Evolutionary conservation across 2,888 invertebrate species (phyloP).

Genomic region (Amiota mariae): DNA sequence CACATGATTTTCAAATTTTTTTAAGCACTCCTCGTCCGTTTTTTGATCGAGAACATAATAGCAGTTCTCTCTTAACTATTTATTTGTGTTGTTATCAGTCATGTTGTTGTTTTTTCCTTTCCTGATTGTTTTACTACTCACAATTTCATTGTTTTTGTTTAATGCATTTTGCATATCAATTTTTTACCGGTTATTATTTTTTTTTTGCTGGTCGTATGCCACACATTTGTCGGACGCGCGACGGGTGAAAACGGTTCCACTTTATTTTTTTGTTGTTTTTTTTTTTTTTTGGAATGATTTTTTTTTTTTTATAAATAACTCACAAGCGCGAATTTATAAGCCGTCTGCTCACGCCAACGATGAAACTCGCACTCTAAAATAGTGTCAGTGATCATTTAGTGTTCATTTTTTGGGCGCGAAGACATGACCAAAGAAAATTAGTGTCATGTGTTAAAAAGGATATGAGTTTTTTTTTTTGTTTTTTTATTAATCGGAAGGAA

Average conservation of each 20-base stretch:
- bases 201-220: background rate
- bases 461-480: too few species aligned
- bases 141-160: background rate
- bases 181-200: background rate
- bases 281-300: too few species aligned
- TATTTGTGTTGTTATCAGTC: background rate
- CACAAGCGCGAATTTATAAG: slow-evolving; percentile 1
- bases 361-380: too few species aligned
- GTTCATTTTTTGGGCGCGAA: too few species aligned
- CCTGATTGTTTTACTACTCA: background rate
- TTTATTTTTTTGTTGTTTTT: background rate
- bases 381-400: too few species aligned
- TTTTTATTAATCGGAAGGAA: too few species aligned
- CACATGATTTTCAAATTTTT: background rate
- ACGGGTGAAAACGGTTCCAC: background rate
- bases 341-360: too few species aligned
- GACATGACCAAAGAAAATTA: too few species aligned
- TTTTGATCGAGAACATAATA: background rate
- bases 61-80: background rate
- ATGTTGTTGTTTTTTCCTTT: background rate
- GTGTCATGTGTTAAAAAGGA: too few species aligned
- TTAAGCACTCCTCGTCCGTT: background rate
- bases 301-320: background rate
- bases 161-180: background rate
- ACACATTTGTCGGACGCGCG: background rate